phyloP scores from a whole-genome alignment of 2,888 invertebrate genomes.

The Tetrapedia diversipes region DNA sequence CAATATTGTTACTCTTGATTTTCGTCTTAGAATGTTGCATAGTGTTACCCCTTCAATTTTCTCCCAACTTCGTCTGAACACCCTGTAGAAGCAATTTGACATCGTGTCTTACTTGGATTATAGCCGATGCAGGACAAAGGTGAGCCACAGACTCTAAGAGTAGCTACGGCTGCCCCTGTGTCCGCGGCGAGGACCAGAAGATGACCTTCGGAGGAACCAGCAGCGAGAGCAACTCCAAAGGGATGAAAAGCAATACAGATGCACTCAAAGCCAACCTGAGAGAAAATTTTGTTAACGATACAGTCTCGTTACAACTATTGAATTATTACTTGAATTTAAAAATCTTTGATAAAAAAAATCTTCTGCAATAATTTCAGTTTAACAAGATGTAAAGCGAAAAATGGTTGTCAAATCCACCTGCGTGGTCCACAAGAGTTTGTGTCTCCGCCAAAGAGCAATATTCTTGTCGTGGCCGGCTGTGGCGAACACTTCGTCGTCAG shows the following conservation, averaged over 20 bases:
- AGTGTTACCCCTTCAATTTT: too few relatives aligned
- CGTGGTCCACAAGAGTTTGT: constrained; percentile 93
- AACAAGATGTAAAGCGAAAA: too few relatives aligned
- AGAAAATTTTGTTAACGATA: background rate
- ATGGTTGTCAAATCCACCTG: constrained; percentile 87
- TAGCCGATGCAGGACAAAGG: constrained; percentile 94
- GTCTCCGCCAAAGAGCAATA: constrained; percentile 95
- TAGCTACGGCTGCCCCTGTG: constrained; percentile 92
- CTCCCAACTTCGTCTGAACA: too few relatives aligned
- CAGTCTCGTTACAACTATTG: too few relatives aligned
- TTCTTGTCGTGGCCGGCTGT: constrained; percentile 96
- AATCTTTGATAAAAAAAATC: too few relatives aligned
- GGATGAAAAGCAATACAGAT: constrained; percentile 94
- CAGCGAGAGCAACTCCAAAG: constrained; percentile 92
- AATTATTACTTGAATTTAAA: too few relatives aligned
- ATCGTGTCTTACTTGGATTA: constrained; percentile 91
- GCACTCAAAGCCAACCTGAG: constrained; percentile 92
- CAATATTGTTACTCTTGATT: too few relatives aligned
- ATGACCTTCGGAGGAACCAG: constrained; percentile 95
- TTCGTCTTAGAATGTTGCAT: too few relatives aligned
- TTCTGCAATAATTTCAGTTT: too few relatives aligned
- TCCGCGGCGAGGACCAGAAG: constrained; percentile 93
- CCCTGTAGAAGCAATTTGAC: too few relatives aligned
- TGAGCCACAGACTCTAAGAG: constrained; percentile 93
- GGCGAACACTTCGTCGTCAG: constrained; percentile 95